Evolutionary conservation across 2,113 vertebrate species (phyloP), one percentile per base, ranked within the genome.

Genomic region (Tachysurus fulvidraco): DNA sequence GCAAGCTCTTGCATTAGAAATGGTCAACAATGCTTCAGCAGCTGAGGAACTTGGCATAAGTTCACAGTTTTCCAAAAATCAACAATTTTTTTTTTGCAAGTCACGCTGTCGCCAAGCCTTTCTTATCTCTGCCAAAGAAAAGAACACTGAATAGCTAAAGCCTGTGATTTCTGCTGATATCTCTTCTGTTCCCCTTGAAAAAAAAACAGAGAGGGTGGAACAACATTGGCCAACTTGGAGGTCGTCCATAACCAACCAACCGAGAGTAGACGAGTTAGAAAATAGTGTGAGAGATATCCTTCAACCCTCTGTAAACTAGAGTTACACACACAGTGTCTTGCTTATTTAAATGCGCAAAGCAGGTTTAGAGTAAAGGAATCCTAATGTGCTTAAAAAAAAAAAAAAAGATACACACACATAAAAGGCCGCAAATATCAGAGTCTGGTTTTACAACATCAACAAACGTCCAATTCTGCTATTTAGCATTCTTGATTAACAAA

Each of bases 121-220:
- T 88, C 87, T 87, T 88, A 88, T 44, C 84, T 36, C 80, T 81
- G 83, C 89, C 88, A 89, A 91, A 88, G 55, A 83, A 57, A 52
- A 67, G 67, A 88, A 60, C 55, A 57, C 57, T 12, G 21, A n/a
- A 67, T 30, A 12, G 4, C 50, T 81, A 46, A 64, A 65, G 21
- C 65, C 71, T 14, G 25, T 25, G 30, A 25, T 88, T 55, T 80
- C 60, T 60, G 50, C 64, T 52, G 19, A 3, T 16, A 30, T 19
- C 59, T 55, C 23, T 65, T 67, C 69, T 50, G 2, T 65, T 78
- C 50, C 64, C 74, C 25, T 4, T n/a, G 73, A 80, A 62, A 85
- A 87, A 57, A 87, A 50, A 80, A 44, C 78, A 87, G 62, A 81
- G n/a, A 54, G 25, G 76, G 59, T 84, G 28, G 12, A 28, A 25